Evolutionary conservation across 2,113 vertebrate genomes (phyloP).

Genomic region (Antechinus stuartii): DNA sequence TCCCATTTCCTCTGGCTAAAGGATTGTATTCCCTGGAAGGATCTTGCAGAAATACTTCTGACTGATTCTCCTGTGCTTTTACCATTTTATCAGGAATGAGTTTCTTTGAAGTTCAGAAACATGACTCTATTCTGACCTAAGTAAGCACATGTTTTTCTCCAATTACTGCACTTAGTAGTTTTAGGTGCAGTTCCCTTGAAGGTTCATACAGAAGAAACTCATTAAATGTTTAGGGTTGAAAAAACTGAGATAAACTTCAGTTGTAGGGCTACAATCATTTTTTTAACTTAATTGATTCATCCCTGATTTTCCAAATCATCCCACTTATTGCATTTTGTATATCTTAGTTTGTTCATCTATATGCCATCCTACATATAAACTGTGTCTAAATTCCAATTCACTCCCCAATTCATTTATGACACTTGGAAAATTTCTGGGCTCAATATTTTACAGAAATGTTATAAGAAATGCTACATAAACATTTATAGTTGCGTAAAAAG

Average conservation of each 20-base stretch:
- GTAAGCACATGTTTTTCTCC: not conserved
- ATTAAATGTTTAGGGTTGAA: not conserved
- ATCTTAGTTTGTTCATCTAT: not conserved
- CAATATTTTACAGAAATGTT: not conserved
- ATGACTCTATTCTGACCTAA: not conserved
- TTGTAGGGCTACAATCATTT: not conserved
- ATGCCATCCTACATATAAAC: not conserved
- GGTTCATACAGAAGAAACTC: not conserved
- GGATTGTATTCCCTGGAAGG: not conserved
- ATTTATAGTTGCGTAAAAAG: not conserved
- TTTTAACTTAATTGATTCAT: not conserved
- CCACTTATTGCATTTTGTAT: not conserved
- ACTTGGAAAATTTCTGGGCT: not conserved
- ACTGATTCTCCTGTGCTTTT: not conserved
- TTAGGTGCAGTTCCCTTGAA: not conserved
- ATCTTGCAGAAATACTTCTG: not conserved
- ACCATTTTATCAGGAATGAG: not conserved
- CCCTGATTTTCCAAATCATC: not conserved
- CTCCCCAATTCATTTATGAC: not conserved
- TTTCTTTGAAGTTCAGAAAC: not conserved
- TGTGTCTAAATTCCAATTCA: not conserved
- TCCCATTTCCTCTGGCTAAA: not conserved
- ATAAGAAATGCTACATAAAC: not conserved
- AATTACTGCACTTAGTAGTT: not conserved
- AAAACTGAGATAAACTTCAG: not conserved